These are phyloP conservation scores for Arrhamphus sclerolepis DNA, from an alignment of 2,797 vertebrate species.

Conservation along the genomic window DNA sequence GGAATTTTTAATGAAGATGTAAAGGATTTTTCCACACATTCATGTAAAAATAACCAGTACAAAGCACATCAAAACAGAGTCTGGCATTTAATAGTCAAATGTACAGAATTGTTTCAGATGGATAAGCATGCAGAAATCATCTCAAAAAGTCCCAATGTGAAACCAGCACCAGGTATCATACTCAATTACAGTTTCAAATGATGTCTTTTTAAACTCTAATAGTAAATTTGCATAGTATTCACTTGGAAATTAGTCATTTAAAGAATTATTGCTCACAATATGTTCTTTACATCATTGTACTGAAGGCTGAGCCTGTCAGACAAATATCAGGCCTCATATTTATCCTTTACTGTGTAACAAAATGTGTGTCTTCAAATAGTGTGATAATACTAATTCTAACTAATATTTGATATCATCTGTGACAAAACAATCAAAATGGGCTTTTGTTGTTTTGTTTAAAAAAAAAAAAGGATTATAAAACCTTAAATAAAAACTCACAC, in stretches of 20 bases:
- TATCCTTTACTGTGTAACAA: conserved; percentile 23
- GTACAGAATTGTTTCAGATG: conserved; percentile 78
- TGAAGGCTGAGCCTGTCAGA: conserved; percentile 7
- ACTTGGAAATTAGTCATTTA: conserved; percentile 20
- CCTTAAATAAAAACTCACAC: too few relatives aligned
- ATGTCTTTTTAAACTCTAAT: conserved; percentile 40
- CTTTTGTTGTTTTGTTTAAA: too few relatives aligned
- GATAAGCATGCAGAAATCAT: conserved; percentile 80
- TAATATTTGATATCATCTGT: conserved; percentile 22
- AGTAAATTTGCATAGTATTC: conserved; percentile 44
- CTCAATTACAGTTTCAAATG: conserved; percentile 56
- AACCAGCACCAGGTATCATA: conserved; percentile 84
- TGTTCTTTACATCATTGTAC: conserved; percentile 16
- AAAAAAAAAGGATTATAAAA: not conserved
- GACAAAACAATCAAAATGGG: conserved; percentile 33
- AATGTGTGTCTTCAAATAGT: not conserved
- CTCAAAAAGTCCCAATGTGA: conserved; percentile 72
- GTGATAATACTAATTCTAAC: too few relatives aligned
- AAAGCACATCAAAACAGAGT: conserved; percentile 39
- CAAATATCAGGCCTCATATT: conserved; percentile 1
- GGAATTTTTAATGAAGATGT: not conserved
- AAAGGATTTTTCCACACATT: not conserved
- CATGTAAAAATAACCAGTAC: conserved; percentile 19
- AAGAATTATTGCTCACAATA: conserved; percentile 18
- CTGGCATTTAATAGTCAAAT: conserved; percentile 81